Base-by-base conservation (phyloP, 2,797 vertebrate genomes). In the Brachyalestes nurse region DNA sequence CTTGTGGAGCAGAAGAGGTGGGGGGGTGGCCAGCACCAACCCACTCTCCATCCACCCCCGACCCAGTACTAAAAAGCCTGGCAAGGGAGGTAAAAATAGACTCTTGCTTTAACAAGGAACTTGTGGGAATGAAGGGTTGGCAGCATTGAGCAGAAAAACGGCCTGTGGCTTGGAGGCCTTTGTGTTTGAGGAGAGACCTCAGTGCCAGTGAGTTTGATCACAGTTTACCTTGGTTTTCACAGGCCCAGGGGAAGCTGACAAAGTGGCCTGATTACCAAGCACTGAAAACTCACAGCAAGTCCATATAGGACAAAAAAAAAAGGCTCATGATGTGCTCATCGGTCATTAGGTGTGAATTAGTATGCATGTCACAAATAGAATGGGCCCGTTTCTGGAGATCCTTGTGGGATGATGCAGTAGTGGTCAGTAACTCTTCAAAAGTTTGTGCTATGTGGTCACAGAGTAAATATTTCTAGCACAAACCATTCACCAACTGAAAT, bases 61-160 rank as follows among this genome's bases (percentile, higher is more conserved):
- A 77, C 64, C 7, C 38, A 73, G 62, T 21, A 53, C 60, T 80
- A 78, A 84, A 79, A 79, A 67, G 55, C 62, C 58, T 72, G 58
- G 66, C 13, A 55, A 61, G 49, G 58, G 79, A 62, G 78, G 86
- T 92, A 92, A 91, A 93, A 92, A 92, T 92, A 93, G 88, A 89
- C 85, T 80, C 87, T 90, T 90, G 88, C 89, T 88, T 92, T 87
- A 64, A 53, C 77, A 86, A 87, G 87, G 86, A 85, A 70, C 82
- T 88, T 86, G 89, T 92, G 89, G 90, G 91, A 93, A 93, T 88
- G 87, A 90, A 89, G 81, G 72, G 80, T 88, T 82, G 77, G 86
- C 69, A 58, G 75, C 71, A 69, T 86, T 88, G 91, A 83, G 86
- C 82, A 78, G 73, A 82, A 79, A 60, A 73, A 58, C 10, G 34